Conservation (phyloP, 1,140 invertebrate genomes). For the Brachionus rubens region DNA sequence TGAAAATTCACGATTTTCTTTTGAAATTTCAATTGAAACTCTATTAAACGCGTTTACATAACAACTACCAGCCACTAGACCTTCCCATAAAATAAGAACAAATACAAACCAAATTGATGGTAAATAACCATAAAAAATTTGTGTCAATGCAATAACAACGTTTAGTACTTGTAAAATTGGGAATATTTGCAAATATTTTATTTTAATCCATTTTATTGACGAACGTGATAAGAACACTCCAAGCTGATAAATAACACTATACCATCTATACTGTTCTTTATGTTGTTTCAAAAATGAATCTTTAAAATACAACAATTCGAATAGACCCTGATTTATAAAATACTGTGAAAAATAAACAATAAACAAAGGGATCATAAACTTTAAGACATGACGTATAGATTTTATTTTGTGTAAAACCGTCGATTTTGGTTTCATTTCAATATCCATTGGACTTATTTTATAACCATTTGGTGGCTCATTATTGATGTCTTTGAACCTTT, state of each 20-base stretch:
- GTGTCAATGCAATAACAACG: conserved; percentile 59
- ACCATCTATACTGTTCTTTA: conserved; percentile 69
- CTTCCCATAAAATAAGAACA: conserved; percentile 73
- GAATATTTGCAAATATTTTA: conserved; percentile 72
- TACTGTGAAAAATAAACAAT: conserved; percentile 82
- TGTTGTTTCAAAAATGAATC: conserved; percentile 65
- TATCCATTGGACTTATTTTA: not conserved
- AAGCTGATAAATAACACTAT: conserved; percentile 68
- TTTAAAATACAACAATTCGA: conserved; percentile 71
- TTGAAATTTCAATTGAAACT: conserved; percentile 52
- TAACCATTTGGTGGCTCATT: not conserved
- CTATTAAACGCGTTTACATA: conserved; percentile 69
- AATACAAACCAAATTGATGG: conserved; percentile 74
- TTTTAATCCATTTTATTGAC: conserved; percentile 71
- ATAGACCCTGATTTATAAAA: conserved; percentile 84
- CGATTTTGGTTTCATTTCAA: not conserved
- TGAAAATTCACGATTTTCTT: conserved; percentile 58
- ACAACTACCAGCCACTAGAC: conserved; percentile 73
- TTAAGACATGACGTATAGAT: conserved; percentile 62
- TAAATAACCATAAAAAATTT: conserved; percentile 70
- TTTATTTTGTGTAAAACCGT: conserved; percentile 9
- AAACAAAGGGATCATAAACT: conserved; percentile 75
- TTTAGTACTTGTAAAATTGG: conserved; percentile 69
- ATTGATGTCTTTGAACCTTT: not conserved
- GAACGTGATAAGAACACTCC: conserved; percentile 83